Evolutionary conservation across 92 coral and sea anemone species (phyloP).

Genomic region (Umimayanthus chanpuru): DNA sequence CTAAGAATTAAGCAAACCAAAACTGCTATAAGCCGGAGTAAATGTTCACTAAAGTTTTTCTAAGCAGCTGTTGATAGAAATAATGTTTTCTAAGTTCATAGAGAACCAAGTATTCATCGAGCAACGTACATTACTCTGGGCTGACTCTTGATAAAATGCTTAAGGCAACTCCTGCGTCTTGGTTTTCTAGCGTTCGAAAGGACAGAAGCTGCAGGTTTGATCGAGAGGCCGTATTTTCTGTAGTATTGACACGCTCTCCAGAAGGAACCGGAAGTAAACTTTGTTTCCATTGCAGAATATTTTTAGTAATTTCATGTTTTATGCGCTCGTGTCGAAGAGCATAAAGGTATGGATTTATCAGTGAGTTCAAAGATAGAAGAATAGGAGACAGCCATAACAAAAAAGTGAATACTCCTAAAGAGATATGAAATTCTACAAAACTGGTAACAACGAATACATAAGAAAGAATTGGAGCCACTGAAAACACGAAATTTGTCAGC

Average conservation of each 20-base stretch:
- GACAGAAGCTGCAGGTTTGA: not conserved
- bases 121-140: no score
- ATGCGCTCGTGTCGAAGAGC: not conserved
- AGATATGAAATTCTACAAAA: constrained; percentile 1
- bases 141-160: not conserved
- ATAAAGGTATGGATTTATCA: constrained; percentile 5
- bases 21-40: no score
- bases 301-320: not conserved
- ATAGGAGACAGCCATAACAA: constrained; percentile 1
- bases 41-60: no score
- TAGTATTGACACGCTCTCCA: not conserved
- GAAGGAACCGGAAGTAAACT: no score
- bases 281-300: not conserved
- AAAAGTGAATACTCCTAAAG: not conserved
- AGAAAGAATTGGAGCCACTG: constrained; percentile 11
- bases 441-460: constrained; percentile 11
- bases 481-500: constrained; percentile 17
- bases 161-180: not conserved
- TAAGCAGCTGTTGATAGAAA: no score
- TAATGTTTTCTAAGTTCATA: no score
- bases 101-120: no score
- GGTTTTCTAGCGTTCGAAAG: not conserved
- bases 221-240: not conserved
- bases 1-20: no score
- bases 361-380: not conserved